Evolutionary conservation across 2,888 invertebrate genomes (phyloP), one percentile per base, ranked within the genome.

Genomic region (Agriotes lineatus): DNA sequence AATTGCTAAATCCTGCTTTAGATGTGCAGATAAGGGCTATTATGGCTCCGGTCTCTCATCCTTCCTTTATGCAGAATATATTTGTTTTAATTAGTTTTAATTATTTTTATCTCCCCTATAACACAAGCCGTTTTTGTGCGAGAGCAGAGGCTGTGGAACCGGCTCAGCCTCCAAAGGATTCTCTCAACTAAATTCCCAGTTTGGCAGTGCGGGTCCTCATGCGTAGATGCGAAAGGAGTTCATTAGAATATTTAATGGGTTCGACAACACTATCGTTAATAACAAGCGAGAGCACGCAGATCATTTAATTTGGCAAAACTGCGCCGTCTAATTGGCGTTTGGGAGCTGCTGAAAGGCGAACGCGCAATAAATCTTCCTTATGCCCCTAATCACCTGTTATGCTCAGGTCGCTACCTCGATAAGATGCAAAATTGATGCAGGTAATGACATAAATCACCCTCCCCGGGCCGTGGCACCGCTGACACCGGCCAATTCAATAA

Each of bases 401-500:
- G 48, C 39, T 35, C 18, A 62, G 61, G 67, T 61, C 67, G 48
- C 45, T 56, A 50, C 37, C 45, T 67, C 25, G 44, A 48, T 45
- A 61, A 67, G 61, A 67, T 48, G 61, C 61, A 56, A 67, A 67
- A 67, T 62, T 67, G 58, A 87, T 25, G 50, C 63, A 63, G 45
- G 50, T 63, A 63, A 63, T 63, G 52, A 57, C 48, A 63, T 68
- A 57, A 61, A 67, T 62, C 56, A 60, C 44, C 18, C 18, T 44
- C 44, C 60, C 39, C 35, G 12, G 19, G 33, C 19, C 22, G 54
- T 39, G 22, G 19, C 14, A 12, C 60, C 64, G 57, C 67, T 74
- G 71, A 74, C 74, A 72, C 69, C 67, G 72, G 70, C 72, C 74
- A 74, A 74, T 75, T 74, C 74, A 75, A 76, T 76, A 76, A 76